These are phyloP conservation scores for Microcebus ravelobensis DNA, from an alignment of 2,113 vertebrate species.

Conservation along the genomic window DNA sequence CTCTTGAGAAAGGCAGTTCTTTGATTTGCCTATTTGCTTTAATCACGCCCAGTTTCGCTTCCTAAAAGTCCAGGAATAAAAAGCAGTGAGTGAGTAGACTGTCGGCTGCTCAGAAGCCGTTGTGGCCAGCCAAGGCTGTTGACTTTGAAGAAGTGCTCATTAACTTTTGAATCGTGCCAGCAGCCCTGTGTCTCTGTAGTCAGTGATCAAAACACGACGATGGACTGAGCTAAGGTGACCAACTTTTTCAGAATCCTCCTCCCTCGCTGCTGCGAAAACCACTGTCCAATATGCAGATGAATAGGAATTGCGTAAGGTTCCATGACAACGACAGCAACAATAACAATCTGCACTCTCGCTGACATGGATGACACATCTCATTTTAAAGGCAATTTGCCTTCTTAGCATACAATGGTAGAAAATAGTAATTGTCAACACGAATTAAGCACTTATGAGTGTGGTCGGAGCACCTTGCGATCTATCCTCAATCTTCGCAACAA, in stretches of 20 bases:
- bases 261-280: neutral
- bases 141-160: conserved; percentile 51
- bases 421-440: neutral
- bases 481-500: neutral
- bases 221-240: neutral
- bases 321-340: neutral
- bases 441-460: neutral
- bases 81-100: neutral
- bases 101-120: conserved; percentile 38
- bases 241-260: neutral
- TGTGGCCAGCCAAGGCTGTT: conserved; percentile 8
- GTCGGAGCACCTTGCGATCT: neutral
- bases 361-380: neutral
- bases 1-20: neutral
- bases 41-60: conserved; percentile 19
- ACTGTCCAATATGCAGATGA: neutral
- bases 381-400: neutral
- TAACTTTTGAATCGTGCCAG: conserved; percentile 42
- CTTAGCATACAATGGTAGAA: conserved; percentile 11
- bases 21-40: conserved; percentile 31
- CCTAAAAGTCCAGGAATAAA: conserved; percentile 34
- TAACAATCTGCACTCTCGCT: neutral
- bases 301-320: neutral
- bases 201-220: conserved; percentile 26
- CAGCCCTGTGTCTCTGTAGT: neutral